phyloP scores from a whole-genome alignment of 2,113 vertebrate genomes.

The Oryzias woworae region DNA sequence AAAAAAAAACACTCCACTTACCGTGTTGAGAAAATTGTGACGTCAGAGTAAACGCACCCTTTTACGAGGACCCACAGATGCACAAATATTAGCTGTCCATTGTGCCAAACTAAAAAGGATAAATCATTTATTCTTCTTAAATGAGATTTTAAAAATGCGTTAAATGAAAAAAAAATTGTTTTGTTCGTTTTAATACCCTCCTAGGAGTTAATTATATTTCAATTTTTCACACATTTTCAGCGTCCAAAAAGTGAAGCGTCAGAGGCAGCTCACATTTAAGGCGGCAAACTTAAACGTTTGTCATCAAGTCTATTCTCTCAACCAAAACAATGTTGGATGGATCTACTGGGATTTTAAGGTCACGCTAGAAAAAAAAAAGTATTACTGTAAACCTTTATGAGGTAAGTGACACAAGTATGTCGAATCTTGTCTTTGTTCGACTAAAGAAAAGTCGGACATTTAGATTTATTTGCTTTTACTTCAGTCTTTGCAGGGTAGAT shows the following conservation, averaged over 20 bases:
- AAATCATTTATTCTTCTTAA: neutral
- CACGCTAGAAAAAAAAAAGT: no score
- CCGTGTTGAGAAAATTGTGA: conserved; percentile 48
- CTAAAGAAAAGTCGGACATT: no score
- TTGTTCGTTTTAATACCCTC: no score
- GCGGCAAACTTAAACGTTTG: conserved; percentile 60
- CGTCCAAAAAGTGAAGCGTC: conserved; percentile 18
- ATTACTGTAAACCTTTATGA: neutral
- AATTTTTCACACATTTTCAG: rapidly evolving
- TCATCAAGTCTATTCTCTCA: neutral
- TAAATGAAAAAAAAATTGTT: neutral
- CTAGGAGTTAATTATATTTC: rapidly evolving
- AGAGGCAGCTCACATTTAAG: conserved; percentile 9
- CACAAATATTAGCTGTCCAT: conserved; percentile 40
- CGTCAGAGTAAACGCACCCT: conserved; percentile 66
- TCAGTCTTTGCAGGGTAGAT: no score
- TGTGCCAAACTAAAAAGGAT: conserved; percentile 24
- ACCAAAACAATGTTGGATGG: neutral
- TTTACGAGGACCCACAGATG: conserved; percentile 38
- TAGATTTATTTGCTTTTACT: no score
- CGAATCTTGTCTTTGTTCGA: no score
- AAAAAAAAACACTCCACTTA: conserved; percentile 38
- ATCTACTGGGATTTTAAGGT: no score
- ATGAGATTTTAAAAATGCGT: neutral
- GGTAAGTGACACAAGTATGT: conserved; percentile 1